Percentiles rank a stretch among this genome's conserved stretches.
phyloP scores from a whole-genome alignment of 2,888 invertebrate genomes.

The Microplitis manilae region DNA sequence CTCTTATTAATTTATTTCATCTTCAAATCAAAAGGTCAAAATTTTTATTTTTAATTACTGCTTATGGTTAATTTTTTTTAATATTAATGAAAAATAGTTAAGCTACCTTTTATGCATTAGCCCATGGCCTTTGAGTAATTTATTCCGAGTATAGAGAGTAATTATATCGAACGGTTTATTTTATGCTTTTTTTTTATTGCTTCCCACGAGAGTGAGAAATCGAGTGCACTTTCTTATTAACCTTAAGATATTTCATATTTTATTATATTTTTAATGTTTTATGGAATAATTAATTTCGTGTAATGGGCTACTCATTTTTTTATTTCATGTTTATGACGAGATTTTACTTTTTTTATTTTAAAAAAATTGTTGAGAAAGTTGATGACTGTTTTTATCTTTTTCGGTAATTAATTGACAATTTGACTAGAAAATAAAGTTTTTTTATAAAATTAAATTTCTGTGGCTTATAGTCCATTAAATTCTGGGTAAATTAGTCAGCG shows the following conservation, averaged over 20 bases:
- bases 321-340: neutral
- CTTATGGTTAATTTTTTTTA: neutral
- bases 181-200: neutral
- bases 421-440: neutral
- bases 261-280: neutral
- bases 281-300: neutral
- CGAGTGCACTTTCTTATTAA: neutral
- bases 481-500: neutral
- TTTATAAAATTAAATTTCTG: neutral
- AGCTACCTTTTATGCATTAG: neutral
- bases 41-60: neutral
- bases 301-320: neutral
- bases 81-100: neutral
- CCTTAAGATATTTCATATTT: neutral
- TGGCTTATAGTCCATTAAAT: neutral
- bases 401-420: neutral
- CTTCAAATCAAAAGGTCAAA: neutral
- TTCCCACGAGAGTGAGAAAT: slow-evolving; percentile 1
- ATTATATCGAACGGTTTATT: neutral
- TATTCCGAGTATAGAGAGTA: neutral
- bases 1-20: neutral
- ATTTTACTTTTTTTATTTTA: neutral
- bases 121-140: neutral
- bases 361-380: neutral
- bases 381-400: neutral